Evolutionary conservation across 1,140 invertebrate species (phyloP), one percentile per base, ranked within the genome.

Genomic region (Belonocnema kinseyi): DNA sequence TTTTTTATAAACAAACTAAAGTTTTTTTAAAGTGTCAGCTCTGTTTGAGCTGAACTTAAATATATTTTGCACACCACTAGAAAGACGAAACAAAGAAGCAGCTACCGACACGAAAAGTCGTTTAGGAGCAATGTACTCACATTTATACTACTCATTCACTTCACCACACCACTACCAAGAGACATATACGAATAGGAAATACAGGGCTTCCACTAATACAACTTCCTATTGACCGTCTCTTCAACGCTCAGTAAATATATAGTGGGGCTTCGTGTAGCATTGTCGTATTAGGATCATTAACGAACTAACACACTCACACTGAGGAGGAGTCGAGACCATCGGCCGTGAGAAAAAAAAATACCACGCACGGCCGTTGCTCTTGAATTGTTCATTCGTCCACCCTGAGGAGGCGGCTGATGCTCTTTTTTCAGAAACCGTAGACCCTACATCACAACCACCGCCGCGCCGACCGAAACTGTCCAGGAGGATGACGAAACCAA

Each of bases 381-480:
- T 74, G 56, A 82, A 17, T 71, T 17, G 19, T 33, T 8, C 19
- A 10, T 61, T 87, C 46, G 12, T 56, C 40, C 51, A 40, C 78
- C 40, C 51, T 76, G 75, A 75, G 74, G 61, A 52, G 11, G 52
- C 46, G 16, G 0, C 46, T 10, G 50, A 66, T 58, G 21, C 54
- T 70, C 13, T 81, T 14, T 8, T 66, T 89, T 0, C 81, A 90
- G 89, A 85, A 90, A 89, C 75, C 89, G 88, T 79, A 86, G 86
- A 80, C 88, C 90, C 53, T 89, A 89, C 78, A 81, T 88, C 73
- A 89, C 88, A 77, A 90, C 88, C 79, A 90, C 90, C 78, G 77
- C 86, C 78, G 84, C 85, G 81, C 88, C 89, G 81, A 85, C 85
- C 83, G 82, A 66, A 81, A 86, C 82, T 83, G 85, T 87, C 78